Conservation (phyloP, 2,888 invertebrate genomes). For the Agrilus biguttatus region DNA sequence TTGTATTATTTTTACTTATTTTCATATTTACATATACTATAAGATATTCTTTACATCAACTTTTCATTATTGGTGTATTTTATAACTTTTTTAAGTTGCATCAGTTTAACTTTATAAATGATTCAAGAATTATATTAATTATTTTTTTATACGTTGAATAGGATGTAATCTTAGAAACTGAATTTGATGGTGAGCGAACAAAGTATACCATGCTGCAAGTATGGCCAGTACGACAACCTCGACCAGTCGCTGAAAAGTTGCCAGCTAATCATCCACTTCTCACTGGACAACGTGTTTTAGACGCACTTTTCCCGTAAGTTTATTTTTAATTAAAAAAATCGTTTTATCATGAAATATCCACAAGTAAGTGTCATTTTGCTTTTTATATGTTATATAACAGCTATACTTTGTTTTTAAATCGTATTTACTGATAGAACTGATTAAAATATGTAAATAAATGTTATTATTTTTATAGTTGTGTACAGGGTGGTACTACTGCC, state of each 20-base stretch:
- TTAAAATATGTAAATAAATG: neutral
- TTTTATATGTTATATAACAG: too few species aligned
- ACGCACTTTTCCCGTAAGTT: slow-evolving; percentile 92
- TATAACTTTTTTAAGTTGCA: too few species aligned
- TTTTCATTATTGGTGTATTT: too few species aligned
- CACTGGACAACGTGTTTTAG: slow-evolving; percentile 95
- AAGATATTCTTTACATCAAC: too few species aligned
- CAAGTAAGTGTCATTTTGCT: too few species aligned
- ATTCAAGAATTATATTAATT: too few species aligned
- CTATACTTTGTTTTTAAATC: too few species aligned
- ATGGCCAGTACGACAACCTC: slow-evolving; percentile 97
- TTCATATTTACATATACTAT: too few species aligned
- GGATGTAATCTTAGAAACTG: slow-evolving; percentile 95
- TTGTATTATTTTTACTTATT: too few species aligned
- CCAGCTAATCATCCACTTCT: slow-evolving; percentile 97
- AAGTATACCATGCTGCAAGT: slow-evolving; percentile 96
- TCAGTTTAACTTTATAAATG: too few species aligned
- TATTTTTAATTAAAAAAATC: neutral
- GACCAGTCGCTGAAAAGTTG: slow-evolving; percentile 93
- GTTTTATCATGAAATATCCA: too few species aligned
- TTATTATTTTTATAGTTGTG: slow-evolving; percentile 49
- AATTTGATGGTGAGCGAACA: slow-evolving; percentile 91
- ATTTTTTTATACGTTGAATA: slow-evolving; percentile 23
- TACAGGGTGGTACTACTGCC: slow-evolving; percentile 97
- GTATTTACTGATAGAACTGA: too few species aligned